These are phyloP conservation scores for Campoplex nolae DNA, from an alignment of 2,888 invertebrate species.

Conservation along the genomic window DNA sequence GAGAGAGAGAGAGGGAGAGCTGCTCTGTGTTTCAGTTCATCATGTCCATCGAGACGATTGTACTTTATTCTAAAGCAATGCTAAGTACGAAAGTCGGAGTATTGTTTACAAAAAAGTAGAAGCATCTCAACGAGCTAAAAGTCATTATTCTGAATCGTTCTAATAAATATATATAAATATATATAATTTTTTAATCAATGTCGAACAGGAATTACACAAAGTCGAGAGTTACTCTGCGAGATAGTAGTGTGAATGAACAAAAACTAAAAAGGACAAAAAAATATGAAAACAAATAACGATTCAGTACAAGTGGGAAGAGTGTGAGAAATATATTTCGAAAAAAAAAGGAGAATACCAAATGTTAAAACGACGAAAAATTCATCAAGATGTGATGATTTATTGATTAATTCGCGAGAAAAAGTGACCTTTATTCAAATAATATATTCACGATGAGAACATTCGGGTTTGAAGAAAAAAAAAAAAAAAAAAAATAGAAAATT, in stretches of 20 bases:
- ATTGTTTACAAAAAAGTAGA: not conserved
- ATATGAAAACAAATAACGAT: not conserved
- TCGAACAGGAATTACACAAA: conserved; percentile 66
- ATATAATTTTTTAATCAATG: conserved; percentile 69
- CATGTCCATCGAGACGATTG: not conserved
- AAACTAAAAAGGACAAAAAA: not conserved
- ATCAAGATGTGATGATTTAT: conserved; percentile 79
- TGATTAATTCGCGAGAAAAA: conserved; percentile 78
- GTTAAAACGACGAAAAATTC: conserved; percentile 74
- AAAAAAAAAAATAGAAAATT: conserved; percentile 69
- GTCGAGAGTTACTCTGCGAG: conserved; percentile 22
- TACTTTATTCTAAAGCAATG: not conserved
- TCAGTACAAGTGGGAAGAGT: conserved; percentile 42
- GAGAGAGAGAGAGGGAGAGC: not conserved
- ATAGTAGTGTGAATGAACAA: conserved; percentile 43
- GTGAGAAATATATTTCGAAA: conserved; percentile 60
- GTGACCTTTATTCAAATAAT: conserved; percentile 79
- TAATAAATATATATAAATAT: conserved; percentile 29
- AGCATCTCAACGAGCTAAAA: conserved; percentile 16
- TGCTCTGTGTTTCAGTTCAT: not conserved
- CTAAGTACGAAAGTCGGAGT: not conserved
- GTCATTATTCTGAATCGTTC: conserved; percentile 22
- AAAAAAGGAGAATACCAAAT: conserved; percentile 46
- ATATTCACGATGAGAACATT: conserved; percentile 76
- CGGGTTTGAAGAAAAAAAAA: conserved; percentile 68